phyloP scores from a whole-genome alignment of 2,113 vertebrate species.

The Eonycteris spelaea region DNA sequence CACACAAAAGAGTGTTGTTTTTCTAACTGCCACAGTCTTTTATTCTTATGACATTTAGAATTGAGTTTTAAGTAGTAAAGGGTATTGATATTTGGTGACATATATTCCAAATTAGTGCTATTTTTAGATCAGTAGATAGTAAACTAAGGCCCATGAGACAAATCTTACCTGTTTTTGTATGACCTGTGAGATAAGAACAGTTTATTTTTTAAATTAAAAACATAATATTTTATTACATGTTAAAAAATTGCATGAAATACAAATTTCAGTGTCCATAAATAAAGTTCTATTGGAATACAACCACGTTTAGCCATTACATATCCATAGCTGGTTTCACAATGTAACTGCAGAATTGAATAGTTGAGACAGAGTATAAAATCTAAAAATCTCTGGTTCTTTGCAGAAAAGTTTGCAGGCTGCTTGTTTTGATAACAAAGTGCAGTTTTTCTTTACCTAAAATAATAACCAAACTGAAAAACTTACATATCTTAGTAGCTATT shows the following conservation, averaged over 20 bases:
- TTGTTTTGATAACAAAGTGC: not conserved
- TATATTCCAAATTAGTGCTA: not conserved
- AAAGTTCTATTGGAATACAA: not conserved
- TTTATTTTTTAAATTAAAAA: not conserved
- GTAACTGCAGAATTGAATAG: not conserved
- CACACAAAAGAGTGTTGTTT: not conserved
- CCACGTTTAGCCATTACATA: not conserved
- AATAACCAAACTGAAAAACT: not conserved
- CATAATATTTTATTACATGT: not conserved
- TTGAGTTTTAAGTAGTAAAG: not conserved
- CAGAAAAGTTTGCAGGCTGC: not conserved
- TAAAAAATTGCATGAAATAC: constrained; percentile 8
- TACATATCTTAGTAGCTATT: not conserved
- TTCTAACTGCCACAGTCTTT: not conserved
- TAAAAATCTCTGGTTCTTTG: not conserved
- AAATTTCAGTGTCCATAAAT: not conserved
- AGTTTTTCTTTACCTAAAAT: not conserved
- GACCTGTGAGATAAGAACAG: not conserved
- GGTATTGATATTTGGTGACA: not conserved
- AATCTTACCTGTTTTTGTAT: not conserved
- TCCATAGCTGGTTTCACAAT: not conserved
- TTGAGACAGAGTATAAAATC: not conserved
- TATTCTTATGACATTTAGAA: constrained; percentile 2
- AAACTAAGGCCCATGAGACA: not conserved
- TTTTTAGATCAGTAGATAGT: not conserved